A percentile compares a stretch with the other conserved stretches of the same genome.
Evolutionary conservation across 2,113 vertebrate genomes (phyloP).

Genomic region (Verasper variegatus): DNA sequence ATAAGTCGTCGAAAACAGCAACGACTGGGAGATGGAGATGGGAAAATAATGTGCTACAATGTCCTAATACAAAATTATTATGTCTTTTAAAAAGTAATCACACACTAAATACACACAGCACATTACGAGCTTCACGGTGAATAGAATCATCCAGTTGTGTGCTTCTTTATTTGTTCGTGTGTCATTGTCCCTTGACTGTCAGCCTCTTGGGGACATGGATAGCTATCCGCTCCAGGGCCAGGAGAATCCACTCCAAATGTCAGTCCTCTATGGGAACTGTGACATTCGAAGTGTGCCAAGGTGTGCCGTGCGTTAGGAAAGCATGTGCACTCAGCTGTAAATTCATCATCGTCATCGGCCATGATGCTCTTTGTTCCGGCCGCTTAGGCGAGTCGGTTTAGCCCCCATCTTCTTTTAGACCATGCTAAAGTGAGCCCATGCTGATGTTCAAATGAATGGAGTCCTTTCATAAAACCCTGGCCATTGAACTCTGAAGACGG

Average conservation of each 20-base stretch:
- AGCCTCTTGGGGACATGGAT: slow-evolving; percentile 52
- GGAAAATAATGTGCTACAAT: background rate
- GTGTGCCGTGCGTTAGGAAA: slow-evolving; percentile 67
- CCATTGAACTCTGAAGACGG: slow-evolving; percentile 81
- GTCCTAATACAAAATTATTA: background rate
- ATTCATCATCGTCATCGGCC: slow-evolving; percentile 63
- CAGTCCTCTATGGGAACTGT: slow-evolving; percentile 80
- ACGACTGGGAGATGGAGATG: slow-evolving; percentile 4
- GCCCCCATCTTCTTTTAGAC: slow-evolving; percentile 66
- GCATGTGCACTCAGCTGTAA: slow-evolving; percentile 73
- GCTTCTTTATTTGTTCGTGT: background rate
- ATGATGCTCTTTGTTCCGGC: slow-evolving; percentile 66
- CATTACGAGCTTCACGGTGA: slow-evolving; percentile 7
- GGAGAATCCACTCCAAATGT: slow-evolving; percentile 79
- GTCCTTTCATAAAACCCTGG: slow-evolving; percentile 66
- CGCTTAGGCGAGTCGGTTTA: slow-evolving; percentile 63
- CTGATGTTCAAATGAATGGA: slow-evolving; percentile 76
- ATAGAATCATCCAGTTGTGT: slow-evolving; percentile 7
- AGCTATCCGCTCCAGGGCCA: slow-evolving; percentile 61
- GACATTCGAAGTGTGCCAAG: slow-evolving; percentile 81
- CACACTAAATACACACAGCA: background rate
- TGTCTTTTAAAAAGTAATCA: background rate
- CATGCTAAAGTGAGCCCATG: slow-evolving; percentile 66
- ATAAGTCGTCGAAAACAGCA: slow-evolving; percentile 57
- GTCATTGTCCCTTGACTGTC: slow-evolving; percentile 47